A percentile compares a stretch with the other conserved stretches of the same genome.
These are phyloP conservation scores for Cylas formicarius DNA, from an alignment of 1,140 invertebrate species.

Conservation along the genomic window DNA sequence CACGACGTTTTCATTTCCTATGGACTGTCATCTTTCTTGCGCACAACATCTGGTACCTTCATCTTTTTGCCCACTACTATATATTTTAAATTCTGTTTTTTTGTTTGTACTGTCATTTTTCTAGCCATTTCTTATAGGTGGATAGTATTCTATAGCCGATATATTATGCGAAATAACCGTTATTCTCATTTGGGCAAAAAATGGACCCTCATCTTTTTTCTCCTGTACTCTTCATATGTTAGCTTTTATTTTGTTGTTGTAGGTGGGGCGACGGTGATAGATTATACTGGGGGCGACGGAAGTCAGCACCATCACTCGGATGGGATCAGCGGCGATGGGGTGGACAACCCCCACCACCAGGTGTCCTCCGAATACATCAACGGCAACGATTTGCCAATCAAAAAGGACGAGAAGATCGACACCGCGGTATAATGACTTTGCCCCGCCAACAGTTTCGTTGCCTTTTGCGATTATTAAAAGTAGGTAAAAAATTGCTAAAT, in stretches of 20 bases:
- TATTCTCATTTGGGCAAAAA: too few relatives aligned
- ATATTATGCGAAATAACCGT: too few relatives aligned
- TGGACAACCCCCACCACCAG: conserved; percentile 52
- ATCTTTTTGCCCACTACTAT: too few relatives aligned
- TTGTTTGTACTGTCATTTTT: too few relatives aligned
- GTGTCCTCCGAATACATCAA: conserved; percentile 50
- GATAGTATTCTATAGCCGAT: too few relatives aligned
- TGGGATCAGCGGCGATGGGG: conserved; percentile 35
- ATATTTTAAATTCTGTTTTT: too few relatives aligned
- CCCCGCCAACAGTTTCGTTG: neutral
- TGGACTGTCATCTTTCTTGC: too few relatives aligned
- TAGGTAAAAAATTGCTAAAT: conserved; percentile 8
- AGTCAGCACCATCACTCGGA: conserved; percentile 44
- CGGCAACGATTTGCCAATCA: conserved; percentile 47
- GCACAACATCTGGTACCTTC: too few relatives aligned
- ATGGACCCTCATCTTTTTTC: too few relatives aligned
- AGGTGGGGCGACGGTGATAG: conserved; percentile 51
- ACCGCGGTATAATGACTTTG: conserved; percentile 46
- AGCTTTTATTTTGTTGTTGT: conserved; percentile 44
- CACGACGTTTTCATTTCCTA: too few relatives aligned
- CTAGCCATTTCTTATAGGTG: too few relatives aligned
- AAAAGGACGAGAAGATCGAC: conserved; percentile 51
- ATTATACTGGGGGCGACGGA: conserved; percentile 45
- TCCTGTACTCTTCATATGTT: too few relatives aligned
- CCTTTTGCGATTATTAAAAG: conserved; percentile 17